Conservation (phyloP, 2,113 vertebrate species). For the Varanus komodoensis region DNA sequence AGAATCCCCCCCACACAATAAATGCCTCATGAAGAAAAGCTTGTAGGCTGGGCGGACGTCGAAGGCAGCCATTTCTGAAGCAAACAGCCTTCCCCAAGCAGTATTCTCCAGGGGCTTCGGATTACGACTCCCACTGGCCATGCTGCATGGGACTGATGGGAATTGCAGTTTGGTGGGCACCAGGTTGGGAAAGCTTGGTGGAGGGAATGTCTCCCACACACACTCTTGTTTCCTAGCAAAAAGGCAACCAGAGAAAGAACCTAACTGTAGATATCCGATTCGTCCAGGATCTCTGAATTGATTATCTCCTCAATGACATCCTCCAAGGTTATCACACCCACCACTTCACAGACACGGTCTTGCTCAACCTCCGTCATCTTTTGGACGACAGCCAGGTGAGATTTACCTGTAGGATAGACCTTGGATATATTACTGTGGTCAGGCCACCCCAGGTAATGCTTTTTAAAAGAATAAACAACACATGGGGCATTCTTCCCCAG, state of each 20-base stretch:
- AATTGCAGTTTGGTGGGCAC: too few relatives aligned
- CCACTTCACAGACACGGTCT: slow-evolving; percentile 92
- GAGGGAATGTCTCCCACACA: not conserved
- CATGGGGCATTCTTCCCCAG: too few relatives aligned
- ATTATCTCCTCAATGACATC: slow-evolving; percentile 98
- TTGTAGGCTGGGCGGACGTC: too few relatives aligned
- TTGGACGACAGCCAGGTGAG: slow-evolving; percentile 97
- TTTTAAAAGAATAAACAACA: not conserved
- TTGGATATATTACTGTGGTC: not conserved
- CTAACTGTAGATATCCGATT: slow-evolving; percentile 93
- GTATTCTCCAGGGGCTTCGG: too few relatives aligned
- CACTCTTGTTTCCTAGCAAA: not conserved
- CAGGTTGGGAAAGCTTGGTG: too few relatives aligned
- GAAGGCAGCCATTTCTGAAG: too few relatives aligned
- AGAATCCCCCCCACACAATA: too few relatives aligned
- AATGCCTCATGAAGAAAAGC: too few relatives aligned
- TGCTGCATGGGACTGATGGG: too few relatives aligned
- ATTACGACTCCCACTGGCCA: too few relatives aligned
- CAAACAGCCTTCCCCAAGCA: too few relatives aligned
- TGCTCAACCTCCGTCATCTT: slow-evolving; percentile 93
- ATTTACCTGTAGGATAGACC: slow-evolving; percentile 79
- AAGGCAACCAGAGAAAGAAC: not conserved
- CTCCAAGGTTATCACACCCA: slow-evolving; percentile 94
- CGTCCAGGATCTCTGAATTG: slow-evolving; percentile 94
- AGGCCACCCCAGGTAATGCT: not conserved